Evolutionary conservation across 1,140 invertebrate genomes (phyloP), one percentile per base, ranked within the genome.

Genomic region (Magallana gigas): DNA sequence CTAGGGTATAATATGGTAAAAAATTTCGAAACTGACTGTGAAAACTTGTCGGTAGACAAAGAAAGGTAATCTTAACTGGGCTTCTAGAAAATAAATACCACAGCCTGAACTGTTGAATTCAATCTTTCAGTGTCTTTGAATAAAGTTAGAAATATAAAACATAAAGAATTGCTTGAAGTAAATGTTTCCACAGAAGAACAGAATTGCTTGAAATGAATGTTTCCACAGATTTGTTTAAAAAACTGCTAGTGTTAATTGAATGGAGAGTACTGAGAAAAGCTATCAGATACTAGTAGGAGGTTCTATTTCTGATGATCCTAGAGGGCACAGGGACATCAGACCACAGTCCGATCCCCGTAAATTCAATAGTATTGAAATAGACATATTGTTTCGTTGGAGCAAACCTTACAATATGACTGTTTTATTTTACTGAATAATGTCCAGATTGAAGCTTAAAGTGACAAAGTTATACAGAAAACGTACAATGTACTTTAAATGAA

Each of bases 251-350:
- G 23, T 23, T 23, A 23, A 23, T 23, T 23, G 23, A 23, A 23
- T 23, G 23, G 23, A 23, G 23, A 23, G 57, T 57, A 18, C 56
- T 84, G 16, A 16, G 29, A 58, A n/a, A 84, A 9, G 36, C 83
- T 12, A 84, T 84, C 14, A 16, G 1, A 57, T 23, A 23, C 23
- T 23, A 23, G 23, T 18, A 16, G n/a, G 16, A 16, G 12, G 68
- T 85, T 29, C 80, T 84, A 1, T 64, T 59, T 18, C 62, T 88
- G 56, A 68, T 84, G 9, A 82, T 88, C n/a, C 36, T 88, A 8
- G 85, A 83, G 58, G 87, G 87, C 1, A 84, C 87, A 8, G 87
- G 83, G 8, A 57, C 85, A 23, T 88, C 68, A 57, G 84, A 84
- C 57, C 23, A 23, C 23, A 23, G 23, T 23, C 83, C 68, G 9